Evolutionary conservation across 2,888 invertebrate genomes (phyloP).

Genomic region (Oscheius sp.): DNA sequence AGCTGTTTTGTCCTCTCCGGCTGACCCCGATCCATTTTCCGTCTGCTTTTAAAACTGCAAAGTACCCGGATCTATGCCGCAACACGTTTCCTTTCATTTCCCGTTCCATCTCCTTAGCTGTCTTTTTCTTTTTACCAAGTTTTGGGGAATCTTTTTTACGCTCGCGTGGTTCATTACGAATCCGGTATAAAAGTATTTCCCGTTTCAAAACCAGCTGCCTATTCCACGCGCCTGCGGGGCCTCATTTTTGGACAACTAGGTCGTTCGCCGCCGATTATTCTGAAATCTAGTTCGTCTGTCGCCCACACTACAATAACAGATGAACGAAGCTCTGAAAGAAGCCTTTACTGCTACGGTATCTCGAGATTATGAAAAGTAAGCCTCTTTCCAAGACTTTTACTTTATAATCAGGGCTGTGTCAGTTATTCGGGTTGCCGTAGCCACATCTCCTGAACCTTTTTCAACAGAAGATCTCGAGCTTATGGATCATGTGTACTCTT

Average conservation of each 20-base stretch:
- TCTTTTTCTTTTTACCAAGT: background rate
- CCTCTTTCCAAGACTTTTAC: background rate
- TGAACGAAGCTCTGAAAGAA: conserved; percentile 39
- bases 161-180: background rate
- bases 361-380: conserved; percentile 56
- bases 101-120: background rate
- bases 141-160: background rate
- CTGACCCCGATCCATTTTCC: background rate
- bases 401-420: conserved; percentile 37
- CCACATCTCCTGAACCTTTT: conserved; percentile 42
- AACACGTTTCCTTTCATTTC: background rate
- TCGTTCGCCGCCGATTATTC: conserved; percentile 22
- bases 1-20: conserved; percentile 6
- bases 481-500: conserved; percentile 60
- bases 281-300: conserved; percentile 13
- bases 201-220: background rate
- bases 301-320: background rate
- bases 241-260: conserved; percentile 29
- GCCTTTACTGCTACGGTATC: conserved; percentile 57
- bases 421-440: conserved; percentile 42
- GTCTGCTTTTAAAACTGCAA: background rate
- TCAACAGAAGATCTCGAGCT: conserved; percentile 55
- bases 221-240: conserved; percentile 1
- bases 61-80: background rate
- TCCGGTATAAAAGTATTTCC: no score